phyloP scores from a whole-genome alignment of 2,797 vertebrate genomes.

The Mormyrus proboscirostris region DNA sequence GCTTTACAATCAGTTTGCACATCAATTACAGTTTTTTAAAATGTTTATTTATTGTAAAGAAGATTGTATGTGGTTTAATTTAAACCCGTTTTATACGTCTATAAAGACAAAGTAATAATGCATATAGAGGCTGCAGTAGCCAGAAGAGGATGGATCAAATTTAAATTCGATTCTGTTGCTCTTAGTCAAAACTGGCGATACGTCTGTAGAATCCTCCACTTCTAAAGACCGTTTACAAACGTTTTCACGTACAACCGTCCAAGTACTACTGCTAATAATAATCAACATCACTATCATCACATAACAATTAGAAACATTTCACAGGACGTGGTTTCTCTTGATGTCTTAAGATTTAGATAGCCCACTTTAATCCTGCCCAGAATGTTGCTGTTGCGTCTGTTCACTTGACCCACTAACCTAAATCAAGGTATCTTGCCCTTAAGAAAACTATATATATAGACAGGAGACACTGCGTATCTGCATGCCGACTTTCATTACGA shows the following conservation, averaged over 20 bases:
- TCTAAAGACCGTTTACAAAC: not conserved
- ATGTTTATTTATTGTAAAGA: not conserved
- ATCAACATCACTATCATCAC: not conserved
- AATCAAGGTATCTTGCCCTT: not conserved
- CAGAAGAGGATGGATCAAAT: not conserved
- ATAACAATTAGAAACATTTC: not conserved
- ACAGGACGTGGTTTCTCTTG: not conserved
- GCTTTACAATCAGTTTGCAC: not conserved
- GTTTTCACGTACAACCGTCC: not conserved
- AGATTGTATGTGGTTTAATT: not conserved
- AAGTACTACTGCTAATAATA: not conserved
- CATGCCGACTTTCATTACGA: not conserved
- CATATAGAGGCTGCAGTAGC: not conserved
- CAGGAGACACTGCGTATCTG: not conserved
- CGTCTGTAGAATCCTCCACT: not conserved
- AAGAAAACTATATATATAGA: not conserved
- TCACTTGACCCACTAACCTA: slow-evolving; percentile 13
- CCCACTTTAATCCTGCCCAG: not conserved
- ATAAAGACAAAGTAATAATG: not conserved
- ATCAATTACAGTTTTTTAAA: not conserved
- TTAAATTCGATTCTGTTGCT: not conserved
- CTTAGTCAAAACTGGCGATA: not conserved
- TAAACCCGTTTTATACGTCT: not conserved
- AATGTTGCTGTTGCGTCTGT: not conserved
- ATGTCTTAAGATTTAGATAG: not conserved